Evolutionary conservation across 2,797 vertebrate genomes (phyloP), one percentile per base, ranked within the genome.

Genomic region (Valencia hispanica): DNA sequence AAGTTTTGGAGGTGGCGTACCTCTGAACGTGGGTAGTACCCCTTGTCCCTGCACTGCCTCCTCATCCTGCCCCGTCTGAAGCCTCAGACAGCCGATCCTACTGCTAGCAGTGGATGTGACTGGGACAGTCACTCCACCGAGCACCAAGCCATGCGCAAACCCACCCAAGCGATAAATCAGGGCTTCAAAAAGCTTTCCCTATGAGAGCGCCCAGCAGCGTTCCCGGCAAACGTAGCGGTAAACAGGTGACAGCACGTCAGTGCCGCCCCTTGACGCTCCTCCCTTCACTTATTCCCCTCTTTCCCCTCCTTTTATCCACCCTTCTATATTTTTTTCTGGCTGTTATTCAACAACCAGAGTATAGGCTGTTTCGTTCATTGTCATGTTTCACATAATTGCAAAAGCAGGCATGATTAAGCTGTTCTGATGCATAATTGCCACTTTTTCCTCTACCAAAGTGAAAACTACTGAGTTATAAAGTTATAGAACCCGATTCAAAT

Each of bases 151-250:
- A 89, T 90, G 92, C 90, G 86, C 90, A 88, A 89, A 87, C 81
- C 82, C 89, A 70, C 83, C 93, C 91, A 69, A 93, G 89, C 92
- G 80, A 86, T 85, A 94, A 94, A 94, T 94, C 86, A 92, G 87
- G 65, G 89, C 92, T 87, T 93, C 91, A 93, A 95, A 68, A 94
- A 94, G 92, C 93, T 78, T 85, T 75, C 83, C 89, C 89, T 85
- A 48, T 80, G 85, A 93, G 88, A 83, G 88, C 86, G 72, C 72
- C 77, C 87, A 78, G 79, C 83, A 84, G 83, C 48, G 83, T 88
- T 85, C 76, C 72, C 30, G 66, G 90, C 89, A 89, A 94, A 91
- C 86, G 73, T 92, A 92, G 86, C 87, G 81, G 85, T 86, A 91
- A 93, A 93, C 93, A 93, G 93, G 93, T 94, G 92, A 94, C 85